phyloP scores from a whole-genome alignment of 2,888 invertebrate genomes.

The Ichneumoninae sp. region DNA sequence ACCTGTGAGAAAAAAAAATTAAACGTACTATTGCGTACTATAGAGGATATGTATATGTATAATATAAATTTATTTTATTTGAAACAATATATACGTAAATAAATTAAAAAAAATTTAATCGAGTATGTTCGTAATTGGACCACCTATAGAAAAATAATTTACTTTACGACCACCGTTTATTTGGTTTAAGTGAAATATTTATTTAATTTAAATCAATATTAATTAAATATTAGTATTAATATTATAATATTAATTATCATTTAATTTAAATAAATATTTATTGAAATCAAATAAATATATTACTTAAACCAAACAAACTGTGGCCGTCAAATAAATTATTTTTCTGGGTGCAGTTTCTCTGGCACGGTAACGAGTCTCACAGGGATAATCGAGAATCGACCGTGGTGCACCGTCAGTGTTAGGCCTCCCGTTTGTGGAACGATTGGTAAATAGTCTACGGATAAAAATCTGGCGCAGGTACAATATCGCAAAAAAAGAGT shows the following conservation, averaged over 20 bases:
- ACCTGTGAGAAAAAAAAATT: background rate
- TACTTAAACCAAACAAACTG: too few species aligned
- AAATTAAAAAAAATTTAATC: too few species aligned
- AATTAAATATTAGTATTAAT: too few species aligned
- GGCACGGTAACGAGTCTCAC: background rate
- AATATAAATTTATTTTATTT: too few species aligned
- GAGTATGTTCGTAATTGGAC: background rate
- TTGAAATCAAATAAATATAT: too few species aligned
- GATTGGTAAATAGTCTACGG: constrained; percentile 1
- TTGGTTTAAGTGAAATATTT: too few species aligned
- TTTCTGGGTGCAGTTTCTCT: background rate
- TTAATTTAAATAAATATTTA: too few species aligned
- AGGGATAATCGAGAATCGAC: constrained; percentile 39
- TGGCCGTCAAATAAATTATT: too few species aligned
- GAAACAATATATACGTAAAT: too few species aligned
- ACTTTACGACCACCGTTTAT: too few species aligned
- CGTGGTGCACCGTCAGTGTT: constrained; percentile 16
- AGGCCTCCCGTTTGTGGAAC: constrained; percentile 15
- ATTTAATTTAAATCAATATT: too few species aligned
- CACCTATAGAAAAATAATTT: background rate
- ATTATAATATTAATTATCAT: too few species aligned
- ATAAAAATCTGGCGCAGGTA: constrained; percentile 31
- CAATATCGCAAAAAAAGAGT: background rate
- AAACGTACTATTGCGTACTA: background rate
- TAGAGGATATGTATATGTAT: background rate